phyloP scores from a whole-genome alignment of 1,140 invertebrate species.

The Cotesia chilonis region DNA sequence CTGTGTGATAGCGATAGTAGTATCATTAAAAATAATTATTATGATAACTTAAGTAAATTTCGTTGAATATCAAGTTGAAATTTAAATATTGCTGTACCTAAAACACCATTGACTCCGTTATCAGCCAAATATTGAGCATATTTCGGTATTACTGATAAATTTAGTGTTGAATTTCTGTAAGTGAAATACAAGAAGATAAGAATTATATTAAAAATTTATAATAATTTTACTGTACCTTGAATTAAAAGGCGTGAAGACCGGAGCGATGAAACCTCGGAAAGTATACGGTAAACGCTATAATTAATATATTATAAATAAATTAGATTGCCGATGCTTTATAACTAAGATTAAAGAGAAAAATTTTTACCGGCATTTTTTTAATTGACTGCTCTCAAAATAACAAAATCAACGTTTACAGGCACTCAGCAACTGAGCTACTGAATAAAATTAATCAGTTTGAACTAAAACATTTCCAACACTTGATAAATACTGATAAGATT shows the following conservation, averaged over 20 bases:
- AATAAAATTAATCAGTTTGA: too few species aligned
- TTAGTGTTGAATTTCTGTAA: slow-evolving; percentile 60
- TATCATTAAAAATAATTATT: too few species aligned
- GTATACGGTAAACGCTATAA: slow-evolving; percentile 38
- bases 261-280: slow-evolving; percentile 71
- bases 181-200: slow-evolving; percentile 12
- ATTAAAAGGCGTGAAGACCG: slow-evolving; percentile 75
- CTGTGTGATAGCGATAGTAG: slow-evolving; percentile 55
- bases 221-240: slow-evolving; percentile 59
- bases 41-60: background rate
- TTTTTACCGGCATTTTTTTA: too few species aligned
- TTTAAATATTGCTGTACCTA: slow-evolving; percentile 66
- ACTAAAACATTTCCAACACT: too few species aligned
- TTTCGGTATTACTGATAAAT: slow-evolving; percentile 68
- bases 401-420: too few species aligned
- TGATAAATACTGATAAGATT: too few species aligned
- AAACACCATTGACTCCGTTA: slow-evolving; percentile 70
- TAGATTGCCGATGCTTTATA: too few species aligned
- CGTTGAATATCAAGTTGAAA: background rate
- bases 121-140: slow-evolving; percentile 72
- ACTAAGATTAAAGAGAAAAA: too few species aligned
- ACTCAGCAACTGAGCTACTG: too few species aligned
- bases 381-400: too few species aligned
- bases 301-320: too few species aligned
- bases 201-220: too few species aligned